Evolutionary conservation across 2,797 vertebrate species (phyloP).

Genomic region (Scleropages formosus): DNA sequence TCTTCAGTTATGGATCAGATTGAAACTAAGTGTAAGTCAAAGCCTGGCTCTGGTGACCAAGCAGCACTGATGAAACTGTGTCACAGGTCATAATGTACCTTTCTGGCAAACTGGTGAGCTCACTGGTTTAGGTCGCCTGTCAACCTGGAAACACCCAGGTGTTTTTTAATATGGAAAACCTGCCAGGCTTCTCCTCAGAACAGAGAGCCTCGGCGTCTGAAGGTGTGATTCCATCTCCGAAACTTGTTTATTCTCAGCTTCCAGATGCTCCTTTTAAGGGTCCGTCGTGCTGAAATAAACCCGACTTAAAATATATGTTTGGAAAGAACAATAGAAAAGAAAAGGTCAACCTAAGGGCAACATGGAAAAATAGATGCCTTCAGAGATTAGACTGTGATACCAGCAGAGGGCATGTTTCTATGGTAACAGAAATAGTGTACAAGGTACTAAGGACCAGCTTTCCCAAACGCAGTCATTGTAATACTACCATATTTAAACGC

Average conservation of each 20-base stretch:
- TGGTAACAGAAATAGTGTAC: conserved; percentile 25
- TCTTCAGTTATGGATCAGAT: conserved; percentile 27
- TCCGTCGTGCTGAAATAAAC: not conserved
- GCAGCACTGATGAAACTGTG: conserved; percentile 7
- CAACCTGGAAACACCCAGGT: not conserved
- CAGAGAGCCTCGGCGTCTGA: not conserved
- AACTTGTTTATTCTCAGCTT: not conserved
- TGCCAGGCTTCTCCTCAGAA: not conserved
- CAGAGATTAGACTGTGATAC: conserved; percentile 21
- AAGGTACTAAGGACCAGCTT: conserved; percentile 14
- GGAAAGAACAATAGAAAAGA: conserved; percentile 14
- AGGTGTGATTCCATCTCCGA: not conserved
- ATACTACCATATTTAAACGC: conserved; percentile 18
- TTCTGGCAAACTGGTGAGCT: conserved; percentile 3
- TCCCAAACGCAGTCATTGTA: conserved; percentile 2
- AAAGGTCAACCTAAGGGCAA: conserved; percentile 19
- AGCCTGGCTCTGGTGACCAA: conserved; percentile 17
- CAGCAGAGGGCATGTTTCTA: conserved; percentile 30
- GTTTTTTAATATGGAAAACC: conserved; percentile 16
- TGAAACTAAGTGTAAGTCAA: conserved; percentile 24
- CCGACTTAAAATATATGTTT: conserved; percentile 4
- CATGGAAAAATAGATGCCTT: not conserved
- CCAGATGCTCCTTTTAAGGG: not conserved
- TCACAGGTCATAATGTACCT: not conserved
- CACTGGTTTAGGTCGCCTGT: not conserved